Base-by-base conservation (phyloP, 2,888 invertebrate genomes). In the Acleris laterana region DNA sequence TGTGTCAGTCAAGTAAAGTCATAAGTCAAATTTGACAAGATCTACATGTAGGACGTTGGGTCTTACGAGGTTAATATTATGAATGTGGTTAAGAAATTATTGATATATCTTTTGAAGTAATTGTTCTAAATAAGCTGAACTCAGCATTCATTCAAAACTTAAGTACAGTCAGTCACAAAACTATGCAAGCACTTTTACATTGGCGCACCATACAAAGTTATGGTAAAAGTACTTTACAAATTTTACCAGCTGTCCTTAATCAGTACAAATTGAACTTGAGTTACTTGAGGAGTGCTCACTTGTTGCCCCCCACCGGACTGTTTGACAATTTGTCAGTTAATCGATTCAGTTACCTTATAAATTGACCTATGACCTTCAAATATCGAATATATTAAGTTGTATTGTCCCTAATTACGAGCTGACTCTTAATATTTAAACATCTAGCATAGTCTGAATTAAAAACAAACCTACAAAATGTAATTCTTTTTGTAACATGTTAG, bases 271-370 rank as follows among this genome's bases (percentile, higher is more conserved):
- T 59, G 38, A 60, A 64, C 53, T 49, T 19, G 6, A 38, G 59
- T 59, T 49, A 59, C 63, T 64, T 64, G 59, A 59, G 64, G 64
- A 64, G 63, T 64, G 48, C 59, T 52, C 32, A 6, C 53, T 28
- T 28, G 53, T 17, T 52, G 38, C 44, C 46, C 32, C 32, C 16
- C 38, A 22, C 48, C 38, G 20, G 38, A 13, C 13, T 17, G 22
- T 16, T 16, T 38, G 32, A 62, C 46, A 44, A n/a, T 44, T 44
- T 5, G 5, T n/a, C n/a, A 44, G 64, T 49, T 52, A 59, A 64
- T 44, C 38, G 16, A 58, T 64, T 64, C 64, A 60, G 58, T 64
- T 59, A 11, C 20, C 53, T 49, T 50, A 60, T 53, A 56, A 64
- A 64, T 64, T 64, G 59, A 64, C 64, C 59, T 53, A 32, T 13